Evolutionary conservation across 2,113 vertebrate species (phyloP), one percentile per base, ranked within the genome.

Genomic region (Rhodinocichla rosea): DNA sequence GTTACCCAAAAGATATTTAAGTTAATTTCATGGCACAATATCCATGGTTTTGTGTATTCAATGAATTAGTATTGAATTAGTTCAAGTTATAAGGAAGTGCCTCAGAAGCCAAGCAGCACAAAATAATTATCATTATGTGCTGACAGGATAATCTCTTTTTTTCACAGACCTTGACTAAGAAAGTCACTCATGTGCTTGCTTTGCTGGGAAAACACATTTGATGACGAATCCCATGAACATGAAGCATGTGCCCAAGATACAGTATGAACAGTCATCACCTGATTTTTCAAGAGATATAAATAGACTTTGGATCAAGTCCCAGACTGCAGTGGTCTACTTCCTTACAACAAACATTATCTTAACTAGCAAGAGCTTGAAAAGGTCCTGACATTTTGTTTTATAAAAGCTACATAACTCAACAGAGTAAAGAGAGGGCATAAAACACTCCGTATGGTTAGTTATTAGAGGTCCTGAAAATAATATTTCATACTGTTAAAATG

Each of bases 261-360:
- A 82, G 26, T 19, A 22, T 59, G 33, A 78, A 23, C 65, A 64
- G 42, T 64, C 62, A 85, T 71, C 74, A 78, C 69, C 49, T 60
- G 60, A 50, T 67, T 92, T 92, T 92, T 84, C 92, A 75, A 55
- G 73, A 78, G 19, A 76, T 83, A 76, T 90, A 69, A 93, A 83
- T 4, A 76, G 62, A 44, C 18, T 60, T 91, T 83, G 67, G 44
- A 83, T 83, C 53, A 85, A 83, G 33, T 91, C 75, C 70, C 85
- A 76, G 75, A 23, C 52, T 93, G 40, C 82, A 47, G 35, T 44
- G 47, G 14, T 78, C 33, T 71, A 35, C 55, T 35, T 92, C 73
- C n/a, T 67, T 70, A 53, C 35, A 92, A 39, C n/a, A 45, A 94
- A 45, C 45, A 23, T 18, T 56, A 4, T 63, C 40, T 50, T 62